Evolutionary conservation across 1,140 invertebrate genomes (phyloP).

Genomic region (Magallana gigas): DNA sequence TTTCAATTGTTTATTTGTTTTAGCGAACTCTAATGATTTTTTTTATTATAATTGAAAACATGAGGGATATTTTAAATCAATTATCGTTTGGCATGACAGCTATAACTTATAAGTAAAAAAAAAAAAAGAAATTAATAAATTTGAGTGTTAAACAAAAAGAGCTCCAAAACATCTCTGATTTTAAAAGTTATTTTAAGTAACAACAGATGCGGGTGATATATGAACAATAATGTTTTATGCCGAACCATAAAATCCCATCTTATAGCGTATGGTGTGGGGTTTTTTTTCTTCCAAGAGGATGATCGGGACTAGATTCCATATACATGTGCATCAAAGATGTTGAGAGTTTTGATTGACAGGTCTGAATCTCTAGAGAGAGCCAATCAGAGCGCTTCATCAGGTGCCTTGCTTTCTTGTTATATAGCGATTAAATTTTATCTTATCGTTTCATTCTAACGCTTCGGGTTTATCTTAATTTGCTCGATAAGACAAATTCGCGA

Average conservation of each 20-base stretch:
- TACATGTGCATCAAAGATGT: constrained; percentile 27
- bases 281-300: too few species aligned
- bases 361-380: background rate
- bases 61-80: too few species aligned
- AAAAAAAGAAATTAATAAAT: too few species aligned
- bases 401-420: constrained; percentile 15
- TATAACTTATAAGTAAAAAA: too few species aligned
- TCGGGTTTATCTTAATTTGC: constrained; percentile 25
- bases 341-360: background rate
- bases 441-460: constrained; percentile 15
- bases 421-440: constrained; percentile 31
- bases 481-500: background rate
- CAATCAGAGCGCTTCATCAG: background rate
- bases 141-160: too few species aligned
- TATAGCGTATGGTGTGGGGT: background rate
- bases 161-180: too few species aligned
- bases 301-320: background rate
- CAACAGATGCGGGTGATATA: constrained; percentile 17
- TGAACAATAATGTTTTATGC: constrained; percentile 30
- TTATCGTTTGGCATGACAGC: too few species aligned
- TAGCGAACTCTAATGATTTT: too few species aligned
- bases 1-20: too few species aligned
- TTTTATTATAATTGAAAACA: too few species aligned
- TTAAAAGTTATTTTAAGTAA: background rate
- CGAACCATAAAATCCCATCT: constrained; percentile 11